A percentile compares a stretch with the other conserved stretches of the same genome.
phyloP scores from a whole-genome alignment of 2,888 invertebrate species.

The Girardia tigrina region DNA sequence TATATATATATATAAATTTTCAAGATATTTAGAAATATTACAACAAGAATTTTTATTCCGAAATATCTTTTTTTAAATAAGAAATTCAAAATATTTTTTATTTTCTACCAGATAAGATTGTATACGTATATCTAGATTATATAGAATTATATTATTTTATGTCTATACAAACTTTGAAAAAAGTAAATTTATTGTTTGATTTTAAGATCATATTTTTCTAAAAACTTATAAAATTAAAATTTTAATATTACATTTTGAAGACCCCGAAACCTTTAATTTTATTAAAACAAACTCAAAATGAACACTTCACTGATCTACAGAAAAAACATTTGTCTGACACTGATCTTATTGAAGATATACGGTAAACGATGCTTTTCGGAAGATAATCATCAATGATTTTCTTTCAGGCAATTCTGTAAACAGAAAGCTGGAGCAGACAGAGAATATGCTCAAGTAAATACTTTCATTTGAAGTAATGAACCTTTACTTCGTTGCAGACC shows the following conservation, averaged over 20 bases:
- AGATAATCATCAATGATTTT: neutral
- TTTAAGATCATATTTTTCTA: neutral
- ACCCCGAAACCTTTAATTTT: slow-evolving; percentile 30
- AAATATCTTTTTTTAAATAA: neutral
- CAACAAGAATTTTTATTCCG: neutral
- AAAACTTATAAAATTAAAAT: too few relatives aligned
- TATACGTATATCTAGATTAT: neutral
- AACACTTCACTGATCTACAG: slow-evolving; percentile 28
- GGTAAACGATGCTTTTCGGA: neutral
- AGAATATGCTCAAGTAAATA: neutral
- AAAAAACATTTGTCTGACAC: slow-evolving; percentile 28
- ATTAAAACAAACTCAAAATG: slow-evolving; percentile 21
- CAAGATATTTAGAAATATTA: neutral
- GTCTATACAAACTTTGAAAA: neutral
- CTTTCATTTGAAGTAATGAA: neutral
- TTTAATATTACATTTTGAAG: too few relatives aligned
- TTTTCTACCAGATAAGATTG: neutral
- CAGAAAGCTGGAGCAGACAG: slow-evolving; percentile 9
- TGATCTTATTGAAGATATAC: slow-evolving; percentile 29
- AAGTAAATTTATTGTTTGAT: neutral
- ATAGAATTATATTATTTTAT: slow-evolving; percentile 37
- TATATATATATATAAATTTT: too few relatives aligned
- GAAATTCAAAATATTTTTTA: neutral
- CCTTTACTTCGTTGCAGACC: neutral
- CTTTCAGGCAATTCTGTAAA: slow-evolving; percentile 6